Percentiles rank a stretch among this genome's conserved stretches.
Evolutionary conservation across 2,797 vertebrate species (phyloP).

Genomic region (Falco biarmicus): DNA sequence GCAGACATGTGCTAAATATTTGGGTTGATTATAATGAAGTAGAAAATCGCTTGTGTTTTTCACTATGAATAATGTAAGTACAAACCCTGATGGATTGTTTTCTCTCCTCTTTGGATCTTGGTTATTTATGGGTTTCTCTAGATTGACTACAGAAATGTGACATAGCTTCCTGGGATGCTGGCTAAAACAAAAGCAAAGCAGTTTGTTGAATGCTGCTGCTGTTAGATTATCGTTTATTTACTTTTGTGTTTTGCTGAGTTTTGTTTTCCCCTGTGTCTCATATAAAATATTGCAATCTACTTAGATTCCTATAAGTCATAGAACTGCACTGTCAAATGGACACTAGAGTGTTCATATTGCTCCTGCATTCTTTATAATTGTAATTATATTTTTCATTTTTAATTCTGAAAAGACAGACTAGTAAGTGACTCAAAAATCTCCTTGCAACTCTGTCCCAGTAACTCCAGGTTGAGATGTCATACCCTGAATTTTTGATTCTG

Average conservation of each 20-base stretch:
- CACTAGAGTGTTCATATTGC: background rate
- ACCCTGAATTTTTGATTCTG: background rate
- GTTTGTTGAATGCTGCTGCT: background rate
- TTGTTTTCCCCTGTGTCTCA: background rate
- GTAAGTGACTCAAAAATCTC: background rate
- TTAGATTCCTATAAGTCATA: background rate
- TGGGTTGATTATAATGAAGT: background rate
- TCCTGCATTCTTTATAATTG: background rate
- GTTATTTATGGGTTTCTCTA: background rate
- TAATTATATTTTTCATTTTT: background rate
- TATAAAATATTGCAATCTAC: background rate
- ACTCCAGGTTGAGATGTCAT: background rate
- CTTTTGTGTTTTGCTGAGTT: background rate
- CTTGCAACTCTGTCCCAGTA: background rate
- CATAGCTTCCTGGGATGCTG: background rate
- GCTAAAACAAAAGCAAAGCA: background rate
- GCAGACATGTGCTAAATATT: background rate
- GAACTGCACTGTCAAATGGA: background rate
- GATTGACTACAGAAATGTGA: background rate
- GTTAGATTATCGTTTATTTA: background rate
- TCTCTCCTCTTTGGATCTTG: background rate
- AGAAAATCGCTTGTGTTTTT: constrained; percentile 18
- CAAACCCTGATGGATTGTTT: background rate
- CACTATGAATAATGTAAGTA: background rate
- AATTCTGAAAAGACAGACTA: background rate